Conservation (phyloP, 2,888 invertebrate genomes). For the Drosophila nr. perissopoda region DNA sequence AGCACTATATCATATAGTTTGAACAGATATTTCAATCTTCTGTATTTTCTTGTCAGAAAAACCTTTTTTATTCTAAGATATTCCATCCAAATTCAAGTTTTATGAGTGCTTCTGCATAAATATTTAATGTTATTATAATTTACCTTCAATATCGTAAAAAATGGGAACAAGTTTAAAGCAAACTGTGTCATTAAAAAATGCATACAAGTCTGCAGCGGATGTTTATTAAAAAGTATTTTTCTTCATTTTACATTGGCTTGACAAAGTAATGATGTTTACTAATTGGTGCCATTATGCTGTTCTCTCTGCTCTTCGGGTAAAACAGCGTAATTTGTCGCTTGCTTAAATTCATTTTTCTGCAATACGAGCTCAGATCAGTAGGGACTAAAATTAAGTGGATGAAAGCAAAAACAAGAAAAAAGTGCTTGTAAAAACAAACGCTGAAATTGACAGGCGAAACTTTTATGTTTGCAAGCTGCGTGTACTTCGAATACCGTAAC, state of each 20-base stretch:
- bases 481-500: slow-evolving; percentile 47
- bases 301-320: not conserved
- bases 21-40: not conserved
- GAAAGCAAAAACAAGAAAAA: slow-evolving; percentile 2
- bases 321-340: slow-evolving; percentile 31
- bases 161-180: not conserved
- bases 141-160: not conserved
- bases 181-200: slow-evolving; percentile 28
- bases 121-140: not conserved
- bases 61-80: not conserved
- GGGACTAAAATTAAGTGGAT: not conserved
- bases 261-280: slow-evolving; percentile 42
- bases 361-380: slow-evolving; percentile 42
- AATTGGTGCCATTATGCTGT: slow-evolving; percentile 36
- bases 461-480: slow-evolving; percentile 52
- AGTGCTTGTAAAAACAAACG: slow-evolving; percentile 47
- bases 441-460: slow-evolving; percentile 45
- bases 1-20: not conserved
- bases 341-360: slow-evolving; percentile 58
- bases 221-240: slow-evolving; percentile 17
- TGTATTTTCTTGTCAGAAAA: not conserved
- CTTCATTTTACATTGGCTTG: slow-evolving; percentile 1
- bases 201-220: slow-evolving; percentile 31
- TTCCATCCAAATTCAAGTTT: not conserved
- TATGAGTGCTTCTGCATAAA: not conserved